Evolutionary conservation across 2,888 invertebrate genomes (phyloP), one percentile per base, ranked within the genome.

Genomic region (Tanypteryx hageni): DNA sequence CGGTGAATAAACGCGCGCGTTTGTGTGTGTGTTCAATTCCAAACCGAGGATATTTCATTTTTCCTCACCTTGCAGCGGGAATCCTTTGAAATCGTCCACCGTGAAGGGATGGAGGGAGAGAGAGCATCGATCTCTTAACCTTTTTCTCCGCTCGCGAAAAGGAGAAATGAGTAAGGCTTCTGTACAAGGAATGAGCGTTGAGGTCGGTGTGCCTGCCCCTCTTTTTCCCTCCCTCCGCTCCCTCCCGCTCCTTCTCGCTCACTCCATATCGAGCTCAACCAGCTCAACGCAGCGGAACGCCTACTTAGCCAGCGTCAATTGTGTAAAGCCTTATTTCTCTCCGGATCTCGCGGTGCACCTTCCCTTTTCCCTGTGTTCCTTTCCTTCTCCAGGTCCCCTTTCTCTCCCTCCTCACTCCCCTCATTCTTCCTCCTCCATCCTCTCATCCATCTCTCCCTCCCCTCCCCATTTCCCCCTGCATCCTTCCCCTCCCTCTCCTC

Each of bases 131-230:
- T 76, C 76, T 27, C 27, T 76, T 27, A 76, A 76, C 76, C 76
- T 76, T 76, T 76, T 22, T 68, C 68, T 44, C 44, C 44, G 44
- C 44, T n/a, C 68, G n/a, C 11, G 27, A 4, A 76, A 27, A 76
- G 76, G 22, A 27, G 76, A 76, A 76, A 76, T 27, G 76, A 76
- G 76, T 76, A 76, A 76, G 76, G 76, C 11, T 76, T 76, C 76
- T 13, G 76, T 76, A 76, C 76, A 76, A 27, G 11, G 76, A 76
- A 76, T 76, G 76, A 76, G 76, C 76, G 22, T 76, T 76, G 27
- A 76, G 22, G 76, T 22, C 76, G 22, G 76, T 76, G 76, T 76
- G 22, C 18, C 22, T 76, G 14, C 18, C 5, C 18, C 22, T 27
- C 76, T 27, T 11, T 76, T 22, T 27, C 76, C 76, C 27, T 76